A percentile compares a stretch with the other conserved stretches of the same genome.
Conservation (phyloP, 92 coral and sea anemone genomes). For the Heteractis magnifica region DNA sequence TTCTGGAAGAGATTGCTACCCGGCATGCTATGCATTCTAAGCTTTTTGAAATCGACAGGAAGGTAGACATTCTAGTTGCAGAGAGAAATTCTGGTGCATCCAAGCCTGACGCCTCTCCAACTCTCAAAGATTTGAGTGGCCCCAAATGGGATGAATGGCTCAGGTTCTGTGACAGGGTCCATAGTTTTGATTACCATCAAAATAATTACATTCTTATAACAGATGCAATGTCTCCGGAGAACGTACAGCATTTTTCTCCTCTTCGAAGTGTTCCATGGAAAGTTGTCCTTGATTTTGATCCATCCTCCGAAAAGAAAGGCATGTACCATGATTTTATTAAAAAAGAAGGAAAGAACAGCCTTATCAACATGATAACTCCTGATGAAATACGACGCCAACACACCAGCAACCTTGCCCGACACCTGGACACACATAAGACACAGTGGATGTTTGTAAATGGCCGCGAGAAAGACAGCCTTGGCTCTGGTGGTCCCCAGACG, state of each 20-base stretch:
- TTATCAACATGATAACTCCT: constrained; percentile 74
- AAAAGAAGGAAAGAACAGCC: constrained; percentile 60
- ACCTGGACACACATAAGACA: constrained; percentile 67
- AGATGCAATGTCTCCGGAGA: constrained; percentile 53
- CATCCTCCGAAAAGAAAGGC: constrained; percentile 77
- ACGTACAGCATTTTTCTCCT: constrained; percentile 43
- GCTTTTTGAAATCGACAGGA: no score
- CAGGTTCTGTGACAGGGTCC: constrained; percentile 55
- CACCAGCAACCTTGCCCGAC: constrained; percentile 46
- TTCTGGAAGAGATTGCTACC: constrained; percentile 44
- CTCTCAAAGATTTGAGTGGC: no score
- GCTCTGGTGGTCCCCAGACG: constrained; percentile 40
- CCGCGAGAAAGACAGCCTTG: constrained; percentile 57
- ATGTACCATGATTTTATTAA: constrained; percentile 54
- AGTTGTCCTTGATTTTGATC: constrained; percentile 84
- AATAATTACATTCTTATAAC: constrained; percentile 76
- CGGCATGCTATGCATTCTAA: background rate
- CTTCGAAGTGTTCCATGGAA: constrained; percentile 82
- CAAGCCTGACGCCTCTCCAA: no score
- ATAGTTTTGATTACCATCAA: constrained; percentile 52
- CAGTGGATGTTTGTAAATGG: constrained; percentile 93
- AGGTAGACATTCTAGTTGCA: background rate
- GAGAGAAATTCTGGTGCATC: background rate
- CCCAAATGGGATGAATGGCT: constrained; percentile 76
- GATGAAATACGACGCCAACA: constrained; percentile 43